Conservation (phyloP, 2,113 vertebrate genomes). For the Proteles cristata region DNA sequence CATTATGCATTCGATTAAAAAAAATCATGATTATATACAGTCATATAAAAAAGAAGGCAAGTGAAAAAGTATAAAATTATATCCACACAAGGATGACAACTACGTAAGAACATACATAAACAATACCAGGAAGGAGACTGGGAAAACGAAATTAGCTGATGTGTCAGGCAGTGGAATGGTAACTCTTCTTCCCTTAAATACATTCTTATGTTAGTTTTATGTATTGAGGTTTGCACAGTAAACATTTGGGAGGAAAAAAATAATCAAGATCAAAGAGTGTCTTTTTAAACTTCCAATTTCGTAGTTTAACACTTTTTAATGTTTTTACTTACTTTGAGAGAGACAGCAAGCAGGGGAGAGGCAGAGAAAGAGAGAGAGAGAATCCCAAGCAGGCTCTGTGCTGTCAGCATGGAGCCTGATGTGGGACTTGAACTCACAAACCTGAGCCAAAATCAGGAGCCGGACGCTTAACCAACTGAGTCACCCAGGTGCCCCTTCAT, state of each 20-base stretch:
- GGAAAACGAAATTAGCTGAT: not conserved
- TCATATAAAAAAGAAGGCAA: not conserved
- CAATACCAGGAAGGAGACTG: not conserved
- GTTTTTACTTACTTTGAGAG: too few relatives aligned
- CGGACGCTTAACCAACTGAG: too few relatives aligned
- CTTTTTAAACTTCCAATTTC: not conserved
- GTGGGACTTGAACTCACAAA: too few relatives aligned
- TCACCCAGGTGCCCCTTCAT: too few relatives aligned
- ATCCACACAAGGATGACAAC: not conserved
- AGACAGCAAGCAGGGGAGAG: too few relatives aligned
- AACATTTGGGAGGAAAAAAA: not conserved
- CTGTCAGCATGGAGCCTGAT: too few relatives aligned
- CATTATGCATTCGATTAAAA: not conserved
- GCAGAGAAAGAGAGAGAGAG: too few relatives aligned
- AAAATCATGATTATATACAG: not conserved
- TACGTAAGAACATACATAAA: not conserved
- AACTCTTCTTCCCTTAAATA: not conserved
- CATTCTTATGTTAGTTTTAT: not conserved
- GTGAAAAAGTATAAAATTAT: not conserved
- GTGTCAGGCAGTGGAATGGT: not conserved
- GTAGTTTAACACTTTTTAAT: too few relatives aligned
- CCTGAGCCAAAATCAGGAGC: too few relatives aligned
- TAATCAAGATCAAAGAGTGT: not conserved
- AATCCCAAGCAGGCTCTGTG: too few relatives aligned
- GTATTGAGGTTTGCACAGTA: not conserved